Percentiles rank a stretch among this genome's conserved stretches.
phyloP scores from a whole-genome alignment of 2,888 invertebrate species.

The Bimastos eiseni region DNA sequence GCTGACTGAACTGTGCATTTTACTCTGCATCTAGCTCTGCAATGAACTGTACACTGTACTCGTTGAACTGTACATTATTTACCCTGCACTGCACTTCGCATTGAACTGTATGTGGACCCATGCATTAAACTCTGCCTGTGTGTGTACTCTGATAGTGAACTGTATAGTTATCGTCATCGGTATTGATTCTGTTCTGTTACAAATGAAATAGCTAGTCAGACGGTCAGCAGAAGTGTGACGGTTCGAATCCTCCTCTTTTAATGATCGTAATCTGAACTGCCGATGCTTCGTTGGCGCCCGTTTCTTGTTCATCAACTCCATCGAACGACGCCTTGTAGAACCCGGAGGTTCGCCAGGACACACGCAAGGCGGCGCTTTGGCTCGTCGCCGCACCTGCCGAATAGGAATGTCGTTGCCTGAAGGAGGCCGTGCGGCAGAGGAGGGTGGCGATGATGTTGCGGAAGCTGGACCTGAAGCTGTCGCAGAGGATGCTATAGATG shows the following conservation, averaged over 20 bases:
- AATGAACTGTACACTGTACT: too few relatives aligned
- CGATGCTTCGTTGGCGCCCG: background rate
- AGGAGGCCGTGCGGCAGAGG: background rate
- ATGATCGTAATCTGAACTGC: background rate
- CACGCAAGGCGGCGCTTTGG: constrained; percentile 19
- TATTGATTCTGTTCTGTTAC: background rate
- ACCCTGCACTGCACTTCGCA: too few relatives aligned
- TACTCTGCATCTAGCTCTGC: too few relatives aligned
- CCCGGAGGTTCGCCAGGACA: constrained; percentile 23
- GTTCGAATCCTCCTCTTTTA: constrained; percentile 9
- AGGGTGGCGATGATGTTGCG: constrained; percentile 45
- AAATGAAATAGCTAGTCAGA: background rate
- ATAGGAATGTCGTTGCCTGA: background rate
- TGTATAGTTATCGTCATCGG: background rate
- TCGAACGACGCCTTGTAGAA: background rate
- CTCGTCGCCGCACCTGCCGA: background rate
- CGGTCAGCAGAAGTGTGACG: background rate
- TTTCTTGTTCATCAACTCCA: background rate
- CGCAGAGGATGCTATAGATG: constrained; percentile 64
- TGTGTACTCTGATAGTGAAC: too few relatives aligned
- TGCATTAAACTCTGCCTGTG: too few relatives aligned
- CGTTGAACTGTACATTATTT: too few relatives aligned
- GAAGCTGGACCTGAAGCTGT: constrained; percentile 61
- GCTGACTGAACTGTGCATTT: too few relatives aligned
- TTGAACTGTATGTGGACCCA: too few relatives aligned